These are phyloP conservation scores for Euglossa dilemma DNA, from an alignment of 1,140 invertebrate genomes.

Conservation along the genomic window DNA sequence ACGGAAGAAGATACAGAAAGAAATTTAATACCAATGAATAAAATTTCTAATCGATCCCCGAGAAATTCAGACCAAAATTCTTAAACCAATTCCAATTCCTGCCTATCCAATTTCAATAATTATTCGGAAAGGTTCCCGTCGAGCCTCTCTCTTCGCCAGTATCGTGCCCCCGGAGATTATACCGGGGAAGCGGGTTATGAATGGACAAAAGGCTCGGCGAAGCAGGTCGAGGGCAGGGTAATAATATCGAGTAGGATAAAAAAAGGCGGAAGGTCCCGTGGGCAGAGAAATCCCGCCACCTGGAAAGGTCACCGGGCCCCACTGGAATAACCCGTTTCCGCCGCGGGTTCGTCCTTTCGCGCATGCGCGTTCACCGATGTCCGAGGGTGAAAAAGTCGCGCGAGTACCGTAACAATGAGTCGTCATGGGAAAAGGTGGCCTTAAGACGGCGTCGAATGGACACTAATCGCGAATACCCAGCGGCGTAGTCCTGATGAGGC, in stretches of 20 bases:
- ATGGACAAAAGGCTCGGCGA: too few relatives aligned
- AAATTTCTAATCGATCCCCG: too few relatives aligned
- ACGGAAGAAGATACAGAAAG: too few relatives aligned
- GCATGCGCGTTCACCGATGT: constrained; percentile 25
- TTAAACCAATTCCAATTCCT: too few relatives aligned
- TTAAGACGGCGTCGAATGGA: constrained; percentile 45
- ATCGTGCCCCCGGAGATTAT: too few relatives aligned
- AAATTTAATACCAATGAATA: too few relatives aligned
- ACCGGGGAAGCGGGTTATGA: too few relatives aligned
- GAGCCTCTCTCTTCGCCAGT: too few relatives aligned
- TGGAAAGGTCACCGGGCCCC: constrained; percentile 27
- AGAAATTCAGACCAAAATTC: too few relatives aligned
- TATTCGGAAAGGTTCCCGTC: too few relatives aligned
- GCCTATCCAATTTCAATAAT: too few relatives aligned
- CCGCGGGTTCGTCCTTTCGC: constrained; percentile 23
- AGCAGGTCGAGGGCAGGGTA: too few relatives aligned
- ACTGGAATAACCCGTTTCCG: constrained; percentile 46
- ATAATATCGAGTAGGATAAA: neutral
- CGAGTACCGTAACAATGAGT: constrained; percentile 58
- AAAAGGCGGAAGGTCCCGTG: neutral
- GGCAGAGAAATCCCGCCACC: constrained; percentile 18
- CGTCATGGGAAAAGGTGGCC: constrained; percentile 54
- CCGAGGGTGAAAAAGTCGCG: constrained; percentile 53
- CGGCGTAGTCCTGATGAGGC: constrained; percentile 49
- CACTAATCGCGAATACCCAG: constrained; percentile 49